These are phyloP conservation scores for Yasuhikotakia modesta DNA, from an alignment of 2,797 vertebrate genomes.

Conservation along the genomic window DNA sequence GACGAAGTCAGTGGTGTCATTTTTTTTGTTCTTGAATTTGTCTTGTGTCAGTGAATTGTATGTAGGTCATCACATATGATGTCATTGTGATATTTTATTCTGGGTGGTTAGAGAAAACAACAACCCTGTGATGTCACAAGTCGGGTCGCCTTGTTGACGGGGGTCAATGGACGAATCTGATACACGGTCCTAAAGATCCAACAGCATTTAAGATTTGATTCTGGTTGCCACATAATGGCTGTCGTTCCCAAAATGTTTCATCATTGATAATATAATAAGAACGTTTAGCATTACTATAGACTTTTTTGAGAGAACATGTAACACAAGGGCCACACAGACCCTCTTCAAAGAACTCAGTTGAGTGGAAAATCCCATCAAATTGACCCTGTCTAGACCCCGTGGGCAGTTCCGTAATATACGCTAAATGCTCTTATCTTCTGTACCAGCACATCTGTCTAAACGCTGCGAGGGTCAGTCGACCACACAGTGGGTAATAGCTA, in stretches of 20 bases:
- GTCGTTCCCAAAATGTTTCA: too few species aligned
- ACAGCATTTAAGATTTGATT: too few species aligned
- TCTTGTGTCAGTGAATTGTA: conserved; percentile 34
- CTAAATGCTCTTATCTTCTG: conserved; percentile 39
- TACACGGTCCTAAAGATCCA: conserved; percentile 44
- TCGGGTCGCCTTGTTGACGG: conserved; percentile 38
- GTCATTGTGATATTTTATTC: conserved; percentile 51
- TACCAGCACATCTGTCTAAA: conserved; percentile 47
- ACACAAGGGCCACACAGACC: not conserved
- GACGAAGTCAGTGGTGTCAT: conserved; percentile 49
- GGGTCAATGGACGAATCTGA: conserved; percentile 60
- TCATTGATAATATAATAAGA: too few species aligned
- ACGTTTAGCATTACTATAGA: too few species aligned
- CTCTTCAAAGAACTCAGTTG: conserved; percentile 15
- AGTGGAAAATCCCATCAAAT: conserved; percentile 35
- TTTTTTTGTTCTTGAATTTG: conserved; percentile 29
- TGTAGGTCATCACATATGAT: conserved; percentile 26
- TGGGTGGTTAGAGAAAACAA: conserved; percentile 35
- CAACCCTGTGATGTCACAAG: conserved; percentile 52
- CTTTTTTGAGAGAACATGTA: too few species aligned
- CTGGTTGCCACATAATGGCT: too few species aligned
- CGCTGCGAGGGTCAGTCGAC: not conserved
- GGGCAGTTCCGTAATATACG: conserved; percentile 11
- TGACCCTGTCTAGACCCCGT: conserved; percentile 14
- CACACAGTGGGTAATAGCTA: conserved; percentile 9